phyloP scores from a whole-genome alignment of 2,113 vertebrate species.

The Pantherophis guttatus region DNA sequence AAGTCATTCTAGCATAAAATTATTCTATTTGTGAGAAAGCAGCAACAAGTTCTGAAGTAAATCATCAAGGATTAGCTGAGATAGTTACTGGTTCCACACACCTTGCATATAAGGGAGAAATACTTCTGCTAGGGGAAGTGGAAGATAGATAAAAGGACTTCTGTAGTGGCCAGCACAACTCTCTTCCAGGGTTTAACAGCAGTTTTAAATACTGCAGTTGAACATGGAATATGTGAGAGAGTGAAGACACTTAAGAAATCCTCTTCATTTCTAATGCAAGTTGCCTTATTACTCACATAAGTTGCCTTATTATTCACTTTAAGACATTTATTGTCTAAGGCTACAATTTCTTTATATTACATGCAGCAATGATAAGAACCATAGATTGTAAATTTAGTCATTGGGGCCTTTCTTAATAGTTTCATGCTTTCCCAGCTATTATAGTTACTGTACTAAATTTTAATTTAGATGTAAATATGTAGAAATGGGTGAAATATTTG shows the following conservation, averaged over 20 bases:
- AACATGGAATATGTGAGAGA: conserved; percentile 3
- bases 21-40: conserved; percentile 35
- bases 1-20: conserved; percentile 50
- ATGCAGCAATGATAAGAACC: background rate
- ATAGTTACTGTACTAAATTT: background rate
- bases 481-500: background rate
- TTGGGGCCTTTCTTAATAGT: background rate
- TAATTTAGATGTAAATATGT: background rate
- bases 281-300: background rate
- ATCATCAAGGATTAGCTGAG: background rate
- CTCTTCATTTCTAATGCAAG: background rate
- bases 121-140: background rate
- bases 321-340: background rate
- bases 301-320: background rate
- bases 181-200: background rate
- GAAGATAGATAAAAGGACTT: conserved; percentile 2
- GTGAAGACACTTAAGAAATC: conserved; percentile 3
- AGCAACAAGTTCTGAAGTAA: conserved; percentile 22
- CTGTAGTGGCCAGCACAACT: background rate
- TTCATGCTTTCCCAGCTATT: background rate
- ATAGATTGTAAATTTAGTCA: background rate
- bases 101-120: background rate
- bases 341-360: background rate
- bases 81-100: background rate
- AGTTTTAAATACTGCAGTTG: conserved; percentile 10